These are phyloP conservation scores for Acanthisitta chloris DNA, from an alignment of 2,113 vertebrate genomes.

Conservation along the genomic window DNA sequence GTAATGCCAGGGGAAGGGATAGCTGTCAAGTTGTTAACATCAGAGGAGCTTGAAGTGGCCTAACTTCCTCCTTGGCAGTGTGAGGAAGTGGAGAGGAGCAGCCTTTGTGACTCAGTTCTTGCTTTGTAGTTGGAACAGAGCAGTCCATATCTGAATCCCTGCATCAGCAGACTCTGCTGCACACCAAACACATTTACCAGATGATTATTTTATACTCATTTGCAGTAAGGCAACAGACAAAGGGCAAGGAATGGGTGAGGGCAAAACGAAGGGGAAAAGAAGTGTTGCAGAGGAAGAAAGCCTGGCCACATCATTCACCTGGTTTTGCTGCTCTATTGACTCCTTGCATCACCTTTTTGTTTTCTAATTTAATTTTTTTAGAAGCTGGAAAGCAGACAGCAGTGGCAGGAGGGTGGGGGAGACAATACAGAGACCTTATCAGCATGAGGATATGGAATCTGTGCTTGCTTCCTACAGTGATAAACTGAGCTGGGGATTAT, in stretches of 20 bases:
- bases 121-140: constrained; percentile 50
- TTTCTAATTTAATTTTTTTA: constrained; percentile 9
- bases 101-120: constrained; percentile 61
- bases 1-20: constrained; percentile 28
- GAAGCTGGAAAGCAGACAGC: constrained; percentile 12
- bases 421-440: background rate
- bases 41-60: constrained; percentile 31
- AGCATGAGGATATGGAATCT: background rate
- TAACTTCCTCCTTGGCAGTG: constrained; percentile 53
- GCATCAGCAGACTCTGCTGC: constrained; percentile 60
- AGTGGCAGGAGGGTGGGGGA: background rate
- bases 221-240: background rate
- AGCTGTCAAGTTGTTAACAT: constrained; percentile 25
- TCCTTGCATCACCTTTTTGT: background rate
- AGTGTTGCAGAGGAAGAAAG: background rate
- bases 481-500: background rate
- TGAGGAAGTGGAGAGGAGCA: constrained; percentile 18
- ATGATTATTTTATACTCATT: constrained; percentile 23
- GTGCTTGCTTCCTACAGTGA: background rate
- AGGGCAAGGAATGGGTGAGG: background rate
- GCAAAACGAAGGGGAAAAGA: background rate
- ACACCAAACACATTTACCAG: constrained; percentile 17
- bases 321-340: background rate
- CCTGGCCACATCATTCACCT: background rate
- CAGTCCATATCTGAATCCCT: constrained; percentile 25